phyloP scores from a whole-genome alignment of 2,113 vertebrate species.

The Dasypus novemcinctus region DNA sequence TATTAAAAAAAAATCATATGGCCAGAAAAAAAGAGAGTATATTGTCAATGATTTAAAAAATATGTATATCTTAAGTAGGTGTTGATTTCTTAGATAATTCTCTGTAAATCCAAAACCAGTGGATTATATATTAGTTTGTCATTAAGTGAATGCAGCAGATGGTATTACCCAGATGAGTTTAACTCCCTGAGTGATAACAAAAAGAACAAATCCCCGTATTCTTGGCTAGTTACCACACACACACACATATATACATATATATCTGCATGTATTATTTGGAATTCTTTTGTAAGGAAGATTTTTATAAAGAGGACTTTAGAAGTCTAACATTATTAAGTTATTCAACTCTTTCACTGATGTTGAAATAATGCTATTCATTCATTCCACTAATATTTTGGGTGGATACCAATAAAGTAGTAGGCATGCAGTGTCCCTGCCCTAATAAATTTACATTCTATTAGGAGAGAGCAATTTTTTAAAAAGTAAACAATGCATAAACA shows the following conservation, averaged over 20 bases:
- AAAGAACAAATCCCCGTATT: not conserved
- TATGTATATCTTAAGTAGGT: not conserved
- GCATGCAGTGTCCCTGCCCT: not conserved
- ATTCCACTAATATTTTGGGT: not conserved
- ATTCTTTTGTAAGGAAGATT: not conserved
- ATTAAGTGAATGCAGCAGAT: not conserved
- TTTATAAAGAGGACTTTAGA: not conserved
- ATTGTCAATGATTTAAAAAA: not conserved
- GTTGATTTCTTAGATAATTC: not conserved
- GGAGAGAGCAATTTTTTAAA: not conserved
- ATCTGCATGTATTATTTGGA: too few species aligned
- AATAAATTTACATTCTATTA: not conserved
- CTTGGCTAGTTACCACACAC: not conserved
- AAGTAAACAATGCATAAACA: not conserved
- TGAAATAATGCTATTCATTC: not conserved
- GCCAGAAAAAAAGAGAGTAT: too few species aligned
- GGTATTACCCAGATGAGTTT: not conserved
- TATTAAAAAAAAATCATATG: too few species aligned
- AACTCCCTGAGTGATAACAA: not conserved
- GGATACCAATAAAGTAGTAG: conserved; percentile 4
- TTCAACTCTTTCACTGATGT: not conserved
- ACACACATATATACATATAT: not conserved
- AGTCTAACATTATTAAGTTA: conserved; percentile 5
- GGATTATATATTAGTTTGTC: conserved; percentile 10
- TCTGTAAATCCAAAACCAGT: not conserved